Evolutionary conservation across 2,797 vertebrate species (phyloP).

Genomic region (Pseudomugil tenellus): DNA sequence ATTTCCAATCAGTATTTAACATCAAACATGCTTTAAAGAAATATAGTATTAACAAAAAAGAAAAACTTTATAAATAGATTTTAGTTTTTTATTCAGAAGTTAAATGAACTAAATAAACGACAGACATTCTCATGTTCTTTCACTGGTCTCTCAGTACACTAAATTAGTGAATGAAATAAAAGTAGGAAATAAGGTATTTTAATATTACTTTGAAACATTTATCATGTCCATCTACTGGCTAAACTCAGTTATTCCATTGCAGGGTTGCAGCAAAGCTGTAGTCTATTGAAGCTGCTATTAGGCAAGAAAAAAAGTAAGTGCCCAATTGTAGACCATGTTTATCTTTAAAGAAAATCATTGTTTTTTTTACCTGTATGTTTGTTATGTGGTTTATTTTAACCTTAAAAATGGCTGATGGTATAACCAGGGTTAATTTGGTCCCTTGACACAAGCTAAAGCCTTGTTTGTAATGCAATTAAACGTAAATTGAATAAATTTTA

Average conservation of each 20-base stretch:
- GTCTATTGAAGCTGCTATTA: background rate
- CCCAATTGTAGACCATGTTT: too few relatives aligned
- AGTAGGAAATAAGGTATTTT: background rate
- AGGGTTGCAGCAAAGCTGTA: background rate
- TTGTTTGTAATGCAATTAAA: background rate
- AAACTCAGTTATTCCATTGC: too few relatives aligned
- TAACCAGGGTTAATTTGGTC: background rate
- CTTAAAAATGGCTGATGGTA: background rate
- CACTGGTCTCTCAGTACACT: background rate
- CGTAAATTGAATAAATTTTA: background rate
- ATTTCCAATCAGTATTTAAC: too few relatives aligned
- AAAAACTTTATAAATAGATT: too few relatives aligned
- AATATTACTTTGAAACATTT: background rate
- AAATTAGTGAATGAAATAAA: background rate
- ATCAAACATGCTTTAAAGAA: too few relatives aligned
- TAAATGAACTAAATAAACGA: background rate
- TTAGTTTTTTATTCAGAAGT: too few relatives aligned
- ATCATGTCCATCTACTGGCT: too few relatives aligned
- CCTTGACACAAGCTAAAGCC: background rate
- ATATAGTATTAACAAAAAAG: too few relatives aligned
- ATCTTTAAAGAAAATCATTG: too few relatives aligned
- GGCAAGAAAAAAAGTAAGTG: too few relatives aligned
- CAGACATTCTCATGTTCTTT: background rate
- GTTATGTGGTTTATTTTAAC: background rate
- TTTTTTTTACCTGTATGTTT: too few relatives aligned